Base-by-base conservation (phyloP, 2,797 vertebrate species). In the Acanthurus lineatus region DNA sequence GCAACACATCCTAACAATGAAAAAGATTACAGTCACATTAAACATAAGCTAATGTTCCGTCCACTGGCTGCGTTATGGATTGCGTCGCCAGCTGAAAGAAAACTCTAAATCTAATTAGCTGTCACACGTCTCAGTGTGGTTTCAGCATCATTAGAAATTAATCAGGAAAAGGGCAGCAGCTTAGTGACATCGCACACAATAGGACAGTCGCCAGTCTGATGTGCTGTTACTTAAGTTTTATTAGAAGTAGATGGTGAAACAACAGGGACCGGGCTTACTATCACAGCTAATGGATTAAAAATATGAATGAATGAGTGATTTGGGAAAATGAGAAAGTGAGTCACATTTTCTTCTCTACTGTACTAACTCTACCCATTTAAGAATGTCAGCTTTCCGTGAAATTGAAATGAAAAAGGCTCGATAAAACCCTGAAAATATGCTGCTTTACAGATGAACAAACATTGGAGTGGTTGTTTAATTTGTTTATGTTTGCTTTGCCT, bases 1-100 rank as follows among this genome's bases (percentile, higher is more conserved):
- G 42, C 67, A 77, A 83, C 84, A 67, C 57, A 67, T 65, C 62
- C 44, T 52, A 42, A 54, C 84, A 67, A 77, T 54, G 82, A 57
- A 74, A 74, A 44, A 53, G 67, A 84, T 74, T 82, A 82, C 10
- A 59, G 38, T 62, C 22, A 42, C 44, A 58, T 52, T 56, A 79
- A 38, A 60, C 64, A 25, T 52, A 73, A 78, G 64, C 44, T 80
- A 69, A 78, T 72, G 44, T 60, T 79, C 59, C 66, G 32, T 73
- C 63, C 61, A 6, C 60, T 63, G 59, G n/a, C 59, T 71, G 16
- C n/a, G 22, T 12, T 54, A 56, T 69, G 52, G 71, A 82, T 76
- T 51, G 65, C 44, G 64, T 59, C 6, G 22, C 54, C 20, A 57
- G 17, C 57, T 86, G 17, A 72, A 63, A 73, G 32, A 49, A 28